phyloP scores from a whole-genome alignment of 2,797 vertebrate genomes.

The Sphaeramia orbicularis region DNA sequence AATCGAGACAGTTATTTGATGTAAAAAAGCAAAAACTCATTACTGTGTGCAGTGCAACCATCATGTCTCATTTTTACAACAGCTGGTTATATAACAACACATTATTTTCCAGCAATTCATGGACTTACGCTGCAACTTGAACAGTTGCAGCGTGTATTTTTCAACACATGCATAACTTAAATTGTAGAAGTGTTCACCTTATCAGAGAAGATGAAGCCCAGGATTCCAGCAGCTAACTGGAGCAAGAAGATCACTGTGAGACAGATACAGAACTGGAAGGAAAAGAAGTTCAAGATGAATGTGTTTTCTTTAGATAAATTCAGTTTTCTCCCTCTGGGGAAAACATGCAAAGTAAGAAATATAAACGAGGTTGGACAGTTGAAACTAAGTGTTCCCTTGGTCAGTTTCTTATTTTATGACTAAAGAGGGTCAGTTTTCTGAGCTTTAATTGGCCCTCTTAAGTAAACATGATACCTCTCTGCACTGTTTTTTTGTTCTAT shows the following conservation, averaged over 20 bases:
- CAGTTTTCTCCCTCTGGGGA: neutral
- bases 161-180: too few relatives aligned
- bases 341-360: neutral
- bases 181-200: constrained; percentile 80
- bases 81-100: too few relatives aligned
- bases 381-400: neutral
- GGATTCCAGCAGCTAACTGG: constrained; percentile 89
- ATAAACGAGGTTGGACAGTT: neutral
- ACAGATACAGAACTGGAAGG: constrained; percentile 89
- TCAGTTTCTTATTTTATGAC: neutral
- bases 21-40: too few relatives aligned
- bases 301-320: constrained; percentile 1
- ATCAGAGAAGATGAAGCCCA: constrained; percentile 94
- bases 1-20: too few relatives aligned
- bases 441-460: neutral
- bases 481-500: neutral
- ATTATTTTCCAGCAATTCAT: too few relatives aligned
- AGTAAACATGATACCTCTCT: neutral
- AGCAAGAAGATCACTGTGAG: constrained; percentile 92
- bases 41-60: too few relatives aligned
- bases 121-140: too few relatives aligned
- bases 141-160: too few relatives aligned
- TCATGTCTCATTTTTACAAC: too few relatives aligned
- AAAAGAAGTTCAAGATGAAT: neutral
- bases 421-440: too few relatives aligned